These are phyloP conservation scores for Malurus leucopterus DNA, from an alignment of 2,797 vertebrate species.

Conservation along the genomic window DNA sequence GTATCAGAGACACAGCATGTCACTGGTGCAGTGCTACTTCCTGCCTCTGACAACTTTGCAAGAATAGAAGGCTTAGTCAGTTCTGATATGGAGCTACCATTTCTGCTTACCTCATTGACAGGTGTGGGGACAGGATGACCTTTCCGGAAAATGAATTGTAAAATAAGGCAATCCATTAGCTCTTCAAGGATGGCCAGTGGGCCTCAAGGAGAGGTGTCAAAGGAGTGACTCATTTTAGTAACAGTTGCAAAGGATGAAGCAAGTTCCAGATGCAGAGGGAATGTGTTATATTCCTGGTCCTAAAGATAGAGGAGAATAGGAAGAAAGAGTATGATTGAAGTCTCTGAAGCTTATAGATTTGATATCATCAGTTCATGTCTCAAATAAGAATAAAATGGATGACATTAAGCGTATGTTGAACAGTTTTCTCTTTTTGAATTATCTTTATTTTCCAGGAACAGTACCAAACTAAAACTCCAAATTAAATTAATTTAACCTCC, in stretches of 20 bases:
- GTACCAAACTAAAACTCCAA: neutral
- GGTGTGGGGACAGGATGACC: neutral
- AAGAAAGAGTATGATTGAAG: neutral
- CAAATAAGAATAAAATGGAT: neutral
- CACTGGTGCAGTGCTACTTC: neutral
- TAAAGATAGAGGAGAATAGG: neutral
- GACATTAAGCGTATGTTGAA: neutral
- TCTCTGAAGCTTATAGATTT: neutral
- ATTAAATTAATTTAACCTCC: neutral
- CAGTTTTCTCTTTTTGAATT: neutral
- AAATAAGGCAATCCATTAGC: accelerated
- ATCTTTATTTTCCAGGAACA: neutral
- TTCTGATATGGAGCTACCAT: neutral
- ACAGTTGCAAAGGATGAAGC: neutral
- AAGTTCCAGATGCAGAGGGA: neutral
- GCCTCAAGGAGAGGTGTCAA: neutral
- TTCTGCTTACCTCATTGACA: neutral
- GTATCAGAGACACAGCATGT: neutral
- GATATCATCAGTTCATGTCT: neutral
- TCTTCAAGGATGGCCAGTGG: neutral
- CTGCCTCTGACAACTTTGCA: neutral
- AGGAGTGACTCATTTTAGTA: neutral
- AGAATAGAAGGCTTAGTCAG: neutral
- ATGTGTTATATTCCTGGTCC: neutral
- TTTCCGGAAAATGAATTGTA: neutral